Evolutionary conservation across 2,888 invertebrate genomes (phyloP), one percentile per base, ranked within the genome.

Genomic region (Drosophila ezoana): DNA sequence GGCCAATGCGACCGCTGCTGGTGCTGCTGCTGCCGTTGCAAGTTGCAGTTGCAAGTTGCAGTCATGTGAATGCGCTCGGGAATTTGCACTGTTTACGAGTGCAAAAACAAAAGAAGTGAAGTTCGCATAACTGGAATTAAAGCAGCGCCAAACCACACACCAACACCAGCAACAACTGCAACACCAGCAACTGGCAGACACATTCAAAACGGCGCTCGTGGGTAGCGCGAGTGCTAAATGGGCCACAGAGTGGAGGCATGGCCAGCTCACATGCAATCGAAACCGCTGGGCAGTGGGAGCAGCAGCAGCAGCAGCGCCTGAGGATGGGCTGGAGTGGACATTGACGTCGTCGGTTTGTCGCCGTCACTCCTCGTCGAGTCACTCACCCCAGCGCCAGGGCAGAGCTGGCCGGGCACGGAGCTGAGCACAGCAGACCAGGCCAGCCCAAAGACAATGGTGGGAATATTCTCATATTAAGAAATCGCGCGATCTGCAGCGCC

Each of bases 381-480:
- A 74, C 48, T 71, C 71, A 77, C 74, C 79, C 61, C 74, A 78
- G 68, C 60, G 68, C 57, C 72, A 65, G 52, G 64, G 41, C 59
- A 63, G 72, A 38, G 49, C 58, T 40, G 48, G 33, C 41, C 44
- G 41, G 64, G 10, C 44, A 23, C 8, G 14, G 40, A 33, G 48
- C 44, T 35, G 37, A 28, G 41, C 44, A 40, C 45, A 59, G 44
- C 43, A 44, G 48, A 33, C 53, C 63, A 51, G 54, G 60, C 58
- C 52, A 48, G 54, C 43, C 58, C 40, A 45, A 59, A 91, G 86
- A 92, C 92, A 92, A 92, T 92, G 91, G 92, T 92, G 92, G 91
- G 92, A 92, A 92, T 89, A 89, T 92, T 92, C 92, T 92, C 92
- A 92, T 92, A 91, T 90, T 90, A 90, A 90, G 90, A 91, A 91